A percentile compares a stretch with the other conserved stretches of the same genome.
phyloP scores from a whole-genome alignment of 2,113 vertebrate genomes.

The Oncorhynchus masou region DNA sequence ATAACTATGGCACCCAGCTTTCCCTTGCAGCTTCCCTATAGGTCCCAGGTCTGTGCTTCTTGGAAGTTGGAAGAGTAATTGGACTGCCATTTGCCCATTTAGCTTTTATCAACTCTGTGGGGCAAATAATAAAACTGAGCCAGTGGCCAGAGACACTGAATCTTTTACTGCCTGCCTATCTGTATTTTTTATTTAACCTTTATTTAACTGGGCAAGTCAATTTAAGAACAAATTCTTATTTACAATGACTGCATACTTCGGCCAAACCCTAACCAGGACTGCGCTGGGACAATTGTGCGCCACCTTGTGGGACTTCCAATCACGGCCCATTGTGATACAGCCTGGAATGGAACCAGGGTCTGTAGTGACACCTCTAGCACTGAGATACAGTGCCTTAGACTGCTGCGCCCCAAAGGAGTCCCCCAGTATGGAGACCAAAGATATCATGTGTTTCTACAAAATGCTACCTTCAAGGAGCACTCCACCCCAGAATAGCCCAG shows the following conservation, averaged over 20 bases:
- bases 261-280: too few species aligned
- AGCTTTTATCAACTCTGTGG: conserved; percentile 13
- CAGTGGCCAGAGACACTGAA: conserved; percentile 3
- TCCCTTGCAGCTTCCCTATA: neutral
- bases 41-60: neutral
- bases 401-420: too few species aligned
- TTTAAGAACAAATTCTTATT: too few species aligned
- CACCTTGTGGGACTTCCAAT: too few species aligned
- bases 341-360: too few species aligned
- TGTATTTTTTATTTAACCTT: neutral
- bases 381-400: too few species aligned
- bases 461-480: neutral
- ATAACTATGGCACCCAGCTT: conserved; percentile 5
- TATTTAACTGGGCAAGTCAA: too few species aligned
- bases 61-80: neutral
- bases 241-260: too few species aligned
- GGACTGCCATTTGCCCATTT: neutral
- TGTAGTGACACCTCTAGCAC: too few species aligned
- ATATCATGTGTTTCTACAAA: neutral
- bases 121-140: conserved; percentile 24
- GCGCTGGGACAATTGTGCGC: too few species aligned
- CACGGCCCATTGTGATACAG: too few species aligned
- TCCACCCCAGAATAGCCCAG: neutral
- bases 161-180: conserved; percentile 13
- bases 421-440: neutral